Base-by-base conservation (phyloP, 2,113 vertebrate species). In the Saccopteryx leptura region DNA sequence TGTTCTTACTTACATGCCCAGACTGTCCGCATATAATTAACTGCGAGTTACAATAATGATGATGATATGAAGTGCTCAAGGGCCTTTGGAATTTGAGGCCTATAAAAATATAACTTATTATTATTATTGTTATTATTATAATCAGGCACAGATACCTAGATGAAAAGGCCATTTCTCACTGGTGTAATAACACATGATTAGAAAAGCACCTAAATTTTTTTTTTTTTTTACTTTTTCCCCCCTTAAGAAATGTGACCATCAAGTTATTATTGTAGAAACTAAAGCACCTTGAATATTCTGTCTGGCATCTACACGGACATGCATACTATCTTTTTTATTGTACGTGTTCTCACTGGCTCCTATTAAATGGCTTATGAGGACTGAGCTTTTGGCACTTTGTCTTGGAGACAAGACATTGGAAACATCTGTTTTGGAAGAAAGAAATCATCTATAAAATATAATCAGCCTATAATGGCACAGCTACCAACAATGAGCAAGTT, bases 371-470 rank as follows among this genome's bases (percentile, higher is more conserved):
- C 82, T 95, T 91, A 63, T 17, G 61, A 89, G 83, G 31, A 87
- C 52, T 52, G 68, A 46, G 66, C 33, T n/a, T 75, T 87, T 84
- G 79, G 60, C 74, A 80, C 86, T 87, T 95, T 90, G 60, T 95
- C 69, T 84, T 97, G 60, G 88, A 95, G 94, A 96, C 91, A 96
- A 95, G 82, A 93, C 39, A 21, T 54, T 89, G 86, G 89, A 86
- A 82, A 90, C 87, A 96, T 89, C 74, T 96, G 95, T 95, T 94
- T 95, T 93, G 79, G 94, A 80, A 87, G 95, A 94, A 95, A 86
- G 93, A 96, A 93, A 69, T 86, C 79, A 90, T 83, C 65, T 97
- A 91, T 97, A 95, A 98, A 96, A 91, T 95, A 90, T 90, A 93
- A 93, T 94, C 79, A 88, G 65, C 78, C 83, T 69, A 23, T 88